phyloP scores from a whole-genome alignment of 2,113 vertebrate species.

The Myrmecobius fasciatus region DNA sequence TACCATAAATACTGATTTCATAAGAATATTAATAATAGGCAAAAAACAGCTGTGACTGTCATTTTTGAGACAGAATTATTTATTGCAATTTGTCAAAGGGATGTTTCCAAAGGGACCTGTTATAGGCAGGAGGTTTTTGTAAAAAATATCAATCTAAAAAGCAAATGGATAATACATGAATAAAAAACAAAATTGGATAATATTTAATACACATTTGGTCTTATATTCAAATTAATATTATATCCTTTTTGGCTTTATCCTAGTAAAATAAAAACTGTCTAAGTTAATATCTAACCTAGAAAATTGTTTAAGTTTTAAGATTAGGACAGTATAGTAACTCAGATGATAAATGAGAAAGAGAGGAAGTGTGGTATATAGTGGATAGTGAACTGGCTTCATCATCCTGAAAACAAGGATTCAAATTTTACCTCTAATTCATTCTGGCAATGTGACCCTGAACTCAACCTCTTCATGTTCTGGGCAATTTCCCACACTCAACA shows the following conservation, averaged over 20 bases:
- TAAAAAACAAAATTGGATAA: neutral
- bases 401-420: neutral
- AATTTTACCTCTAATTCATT: neutral
- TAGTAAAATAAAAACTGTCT: neutral
- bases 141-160: neutral
- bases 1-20: neutral
- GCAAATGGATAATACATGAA: neutral
- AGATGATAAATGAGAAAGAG: neutral
- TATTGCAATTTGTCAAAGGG: neutral
- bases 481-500: neutral
- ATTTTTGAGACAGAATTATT: neutral
- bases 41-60: neutral
- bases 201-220: neutral
- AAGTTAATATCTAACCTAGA: neutral
- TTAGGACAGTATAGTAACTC: neutral
- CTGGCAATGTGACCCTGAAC: neutral
- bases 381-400: neutral
- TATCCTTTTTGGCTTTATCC: neutral
- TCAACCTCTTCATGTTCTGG: neutral
- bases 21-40: constrained; percentile 25
- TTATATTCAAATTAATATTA: neutral
- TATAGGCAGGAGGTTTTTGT: neutral
- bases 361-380: neutral
- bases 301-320: neutral
- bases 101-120: neutral